Percentiles rank a stretch among this genome's conserved stretches.
Evolutionary conservation across 2,888 invertebrate species (phyloP).

Genomic region (Rhorus exstirpatorius): DNA sequence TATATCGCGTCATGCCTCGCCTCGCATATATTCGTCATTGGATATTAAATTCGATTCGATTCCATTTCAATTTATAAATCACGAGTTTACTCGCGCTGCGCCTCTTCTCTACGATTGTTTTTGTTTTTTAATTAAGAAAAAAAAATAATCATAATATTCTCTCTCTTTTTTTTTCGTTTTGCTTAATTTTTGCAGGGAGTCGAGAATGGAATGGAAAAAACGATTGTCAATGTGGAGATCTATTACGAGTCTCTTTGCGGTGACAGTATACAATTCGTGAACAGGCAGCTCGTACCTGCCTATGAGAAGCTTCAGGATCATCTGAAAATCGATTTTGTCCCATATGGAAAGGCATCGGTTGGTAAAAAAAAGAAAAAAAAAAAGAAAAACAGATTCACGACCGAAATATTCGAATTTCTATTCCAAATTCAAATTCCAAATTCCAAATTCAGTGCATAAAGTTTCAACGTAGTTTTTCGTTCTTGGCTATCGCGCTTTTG

Average conservation of each 20-base stretch:
- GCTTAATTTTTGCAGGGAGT: constrained; percentile 43
- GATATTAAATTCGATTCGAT: too few species aligned
- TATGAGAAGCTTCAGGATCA: constrained; percentile 82
- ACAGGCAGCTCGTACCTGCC: constrained; percentile 85
- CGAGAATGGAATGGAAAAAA: constrained; percentile 60
- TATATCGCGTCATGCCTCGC: not conserved
- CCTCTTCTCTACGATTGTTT: too few species aligned
- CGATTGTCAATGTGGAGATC: constrained; percentile 84
- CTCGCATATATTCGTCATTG: too few species aligned
- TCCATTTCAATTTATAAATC: too few species aligned
- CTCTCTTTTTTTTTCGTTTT: not conserved
- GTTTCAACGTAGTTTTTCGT: not conserved
- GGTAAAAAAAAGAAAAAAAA: constrained; percentile 71
- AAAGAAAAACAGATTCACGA: not conserved
- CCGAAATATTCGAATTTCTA: not conserved
- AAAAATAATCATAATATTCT: too few species aligned
- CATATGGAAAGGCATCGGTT: constrained; percentile 87
- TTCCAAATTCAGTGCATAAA: not conserved
- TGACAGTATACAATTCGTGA: constrained; percentile 87
- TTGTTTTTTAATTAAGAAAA: too few species aligned
- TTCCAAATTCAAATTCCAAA: too few species aligned
- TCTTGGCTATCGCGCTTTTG: not conserved
- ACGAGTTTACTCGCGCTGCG: too few species aligned
- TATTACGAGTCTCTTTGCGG: constrained; percentile 88
- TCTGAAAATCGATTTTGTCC: constrained; percentile 85